Conservation (phyloP, 2,888 invertebrate species). For the Digitonthophagus gazella region DNA sequence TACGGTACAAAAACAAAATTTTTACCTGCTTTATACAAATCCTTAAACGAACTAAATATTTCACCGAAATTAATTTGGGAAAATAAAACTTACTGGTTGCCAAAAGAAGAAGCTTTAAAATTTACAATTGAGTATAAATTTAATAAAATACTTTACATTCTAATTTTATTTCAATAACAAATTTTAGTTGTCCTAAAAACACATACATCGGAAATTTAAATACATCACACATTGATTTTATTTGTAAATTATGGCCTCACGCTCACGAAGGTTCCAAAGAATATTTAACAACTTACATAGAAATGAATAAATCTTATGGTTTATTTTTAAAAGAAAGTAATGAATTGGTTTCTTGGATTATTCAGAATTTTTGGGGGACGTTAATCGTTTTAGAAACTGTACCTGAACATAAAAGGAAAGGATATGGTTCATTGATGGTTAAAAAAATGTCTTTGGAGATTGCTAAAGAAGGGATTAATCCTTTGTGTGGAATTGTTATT, state of each 20-base stretch:
- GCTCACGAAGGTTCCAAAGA: slow-evolving; percentile 32
- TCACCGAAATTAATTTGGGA: slow-evolving; percentile 7
- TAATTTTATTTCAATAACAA: not conserved
- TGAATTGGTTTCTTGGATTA: slow-evolving; percentile 24
- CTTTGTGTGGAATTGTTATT: slow-evolving; percentile 22
- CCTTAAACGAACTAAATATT: slow-evolving; percentile 19
- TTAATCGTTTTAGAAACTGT: slow-evolving; percentile 23
- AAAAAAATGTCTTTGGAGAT: slow-evolving; percentile 22
- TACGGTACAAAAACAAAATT: slow-evolving; percentile 16
- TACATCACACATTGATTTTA: slow-evolving; percentile 21
- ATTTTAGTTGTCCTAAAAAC: slow-evolving; percentile 23
- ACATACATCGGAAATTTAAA: slow-evolving; percentile 24
- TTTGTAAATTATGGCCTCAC: slow-evolving; percentile 35
- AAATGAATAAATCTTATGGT: slow-evolving; percentile 22
- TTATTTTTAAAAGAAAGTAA: slow-evolving; percentile 23
- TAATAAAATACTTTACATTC: not conserved
- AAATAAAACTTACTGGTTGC: slow-evolving; percentile 14
- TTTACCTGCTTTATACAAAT: slow-evolving; percentile 15
- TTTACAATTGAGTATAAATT: slow-evolving; percentile 4
- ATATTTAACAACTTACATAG: slow-evolving; percentile 21
- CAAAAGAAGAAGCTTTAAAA: slow-evolving; percentile 20
- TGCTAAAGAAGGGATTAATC: slow-evolving; percentile 24
- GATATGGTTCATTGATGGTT: slow-evolving; percentile 20
- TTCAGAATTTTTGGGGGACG: slow-evolving; percentile 22
- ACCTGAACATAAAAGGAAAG: slow-evolving; percentile 23